Percentiles rank a stretch among this genome's conserved stretches.
Evolutionary conservation across 2,888 invertebrate genomes (phyloP).

Genomic region (Lasioglossum calceatum): DNA sequence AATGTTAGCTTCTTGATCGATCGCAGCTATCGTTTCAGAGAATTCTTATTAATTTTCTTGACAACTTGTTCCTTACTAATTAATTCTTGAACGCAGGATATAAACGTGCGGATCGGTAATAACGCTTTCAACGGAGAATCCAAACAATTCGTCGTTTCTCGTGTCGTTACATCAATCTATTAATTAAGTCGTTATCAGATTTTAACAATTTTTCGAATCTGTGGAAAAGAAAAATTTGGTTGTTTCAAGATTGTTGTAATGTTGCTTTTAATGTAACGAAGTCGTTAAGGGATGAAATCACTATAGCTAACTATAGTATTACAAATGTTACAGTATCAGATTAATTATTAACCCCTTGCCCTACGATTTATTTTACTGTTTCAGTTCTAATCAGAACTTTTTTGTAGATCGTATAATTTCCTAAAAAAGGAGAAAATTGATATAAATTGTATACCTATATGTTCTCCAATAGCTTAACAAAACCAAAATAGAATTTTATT

Average conservation of each 20-base stretch:
- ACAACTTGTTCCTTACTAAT: conserved; percentile 17
- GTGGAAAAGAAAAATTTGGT: not conserved
- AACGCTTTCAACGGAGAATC: not conserved
- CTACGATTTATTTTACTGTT: too few species aligned
- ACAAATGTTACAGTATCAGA: not conserved
- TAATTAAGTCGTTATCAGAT: not conserved
- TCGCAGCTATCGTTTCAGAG: conserved; percentile 41
- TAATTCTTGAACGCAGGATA: conserved; percentile 4
- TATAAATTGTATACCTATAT: too few species aligned
- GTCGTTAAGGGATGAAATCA: too few species aligned
- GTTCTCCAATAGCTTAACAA: too few species aligned
- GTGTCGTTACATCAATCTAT: not conserved
- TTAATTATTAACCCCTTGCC: not conserved
- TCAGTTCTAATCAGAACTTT: too few species aligned
- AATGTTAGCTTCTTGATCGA: conserved; percentile 61
- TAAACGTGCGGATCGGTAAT: not conserved
- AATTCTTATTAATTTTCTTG: conserved; percentile 50
- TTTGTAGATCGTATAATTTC: too few species aligned
- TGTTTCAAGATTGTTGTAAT: not conserved
- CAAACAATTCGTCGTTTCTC: not conserved
- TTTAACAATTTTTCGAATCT: not conserved
- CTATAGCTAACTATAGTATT: not conserved
- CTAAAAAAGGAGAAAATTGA: too few species aligned
- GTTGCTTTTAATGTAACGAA: too few species aligned
- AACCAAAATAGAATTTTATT: too few species aligned